Evolutionary conservation across 2,113 vertebrate species (phyloP).

Genomic region (Cyprinodon brontotheroides): DNA sequence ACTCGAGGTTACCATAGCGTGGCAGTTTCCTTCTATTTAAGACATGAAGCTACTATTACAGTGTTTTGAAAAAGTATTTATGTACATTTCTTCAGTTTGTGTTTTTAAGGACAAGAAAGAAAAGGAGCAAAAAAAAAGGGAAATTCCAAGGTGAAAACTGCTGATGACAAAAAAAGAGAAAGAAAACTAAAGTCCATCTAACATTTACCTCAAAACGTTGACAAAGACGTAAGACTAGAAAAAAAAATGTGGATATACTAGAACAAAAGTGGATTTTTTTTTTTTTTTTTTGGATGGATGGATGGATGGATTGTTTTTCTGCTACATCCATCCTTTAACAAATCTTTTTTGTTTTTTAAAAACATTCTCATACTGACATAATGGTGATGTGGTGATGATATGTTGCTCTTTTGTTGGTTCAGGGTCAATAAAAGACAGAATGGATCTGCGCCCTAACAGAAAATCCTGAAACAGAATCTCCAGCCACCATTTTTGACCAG

Average conservation of each 20-base stretch:
- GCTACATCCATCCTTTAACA: too few relatives aligned
- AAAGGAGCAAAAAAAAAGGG: too few relatives aligned
- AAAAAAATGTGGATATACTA: not conserved
- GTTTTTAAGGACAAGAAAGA: too few relatives aligned
- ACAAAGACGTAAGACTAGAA: not conserved
- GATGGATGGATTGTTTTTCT: not conserved
- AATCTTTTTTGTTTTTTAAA: too few relatives aligned
- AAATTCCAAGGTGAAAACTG: not conserved
- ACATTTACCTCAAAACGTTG: not conserved
- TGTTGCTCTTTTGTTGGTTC: too few relatives aligned
- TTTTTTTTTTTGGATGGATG: not conserved
- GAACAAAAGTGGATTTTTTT: not conserved
- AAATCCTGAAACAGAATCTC: not conserved
- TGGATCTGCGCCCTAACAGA: not conserved
- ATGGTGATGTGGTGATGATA: too few relatives aligned
- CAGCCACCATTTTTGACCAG: not conserved
- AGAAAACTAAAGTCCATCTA: not conserved
- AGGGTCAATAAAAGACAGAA: too few relatives aligned
- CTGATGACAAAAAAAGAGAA: not conserved
- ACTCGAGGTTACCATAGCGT: not conserved
- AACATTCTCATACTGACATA: too few relatives aligned
- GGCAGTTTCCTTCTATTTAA: not conserved
- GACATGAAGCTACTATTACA: not conserved
- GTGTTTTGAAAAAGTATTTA: not conserved
- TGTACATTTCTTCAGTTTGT: too few relatives aligned